A percentile compares a stretch with the other conserved stretches of the same genome.
phyloP scores from a whole-genome alignment of 2,888 invertebrate genomes.

The Machimus atricapillus region DNA sequence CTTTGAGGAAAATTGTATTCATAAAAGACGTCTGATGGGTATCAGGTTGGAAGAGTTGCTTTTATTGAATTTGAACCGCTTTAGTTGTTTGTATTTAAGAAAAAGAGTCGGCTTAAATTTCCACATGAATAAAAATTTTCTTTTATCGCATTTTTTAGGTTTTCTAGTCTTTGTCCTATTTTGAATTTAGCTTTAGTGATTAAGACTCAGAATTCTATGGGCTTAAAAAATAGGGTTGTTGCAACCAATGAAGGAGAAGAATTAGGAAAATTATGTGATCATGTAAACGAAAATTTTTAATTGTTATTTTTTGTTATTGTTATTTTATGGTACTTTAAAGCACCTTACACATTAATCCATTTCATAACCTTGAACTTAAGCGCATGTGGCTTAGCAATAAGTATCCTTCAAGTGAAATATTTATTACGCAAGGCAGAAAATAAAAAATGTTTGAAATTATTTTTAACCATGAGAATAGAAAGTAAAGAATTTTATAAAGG shows the following conservation, averaged over 20 bases:
- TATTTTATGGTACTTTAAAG: not conserved
- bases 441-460: not conserved
- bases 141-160: not conserved
- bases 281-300: not conserved
- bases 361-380: not conserved
- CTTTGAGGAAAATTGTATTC: not conserved
- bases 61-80: not conserved
- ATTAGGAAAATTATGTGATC: no score
- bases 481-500: not conserved
- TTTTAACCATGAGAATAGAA: not conserved
- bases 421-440: not conserved
- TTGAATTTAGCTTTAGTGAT: not conserved
- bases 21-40: not conserved
- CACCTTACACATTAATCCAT: not conserved
- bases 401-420: not conserved
- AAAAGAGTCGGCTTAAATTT: not conserved
- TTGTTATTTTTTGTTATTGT: not conserved
- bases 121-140: no score
- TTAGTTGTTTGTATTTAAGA: not conserved
- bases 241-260: no score
- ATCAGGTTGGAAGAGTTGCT: not conserved
- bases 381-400: not conserved
- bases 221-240: no score
- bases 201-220: no score
- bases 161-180: not conserved